Evolutionary conservation across 2,888 invertebrate genomes (phyloP), one percentile per base, ranked within the genome.

Genomic region (Macrosiphum euphorbiae): DNA sequence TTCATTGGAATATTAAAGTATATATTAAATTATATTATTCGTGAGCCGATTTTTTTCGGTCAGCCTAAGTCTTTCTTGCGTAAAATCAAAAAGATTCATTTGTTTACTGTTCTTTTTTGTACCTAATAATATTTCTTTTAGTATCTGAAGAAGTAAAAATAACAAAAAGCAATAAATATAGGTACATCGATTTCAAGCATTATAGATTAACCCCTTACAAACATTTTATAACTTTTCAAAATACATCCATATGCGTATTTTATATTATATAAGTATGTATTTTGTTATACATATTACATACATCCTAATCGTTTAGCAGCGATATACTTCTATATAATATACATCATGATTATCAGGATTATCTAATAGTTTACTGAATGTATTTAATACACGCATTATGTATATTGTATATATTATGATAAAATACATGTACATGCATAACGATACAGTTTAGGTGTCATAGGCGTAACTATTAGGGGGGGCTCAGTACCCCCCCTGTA

Each of bases 241-340:
- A 28, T 61, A 10, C 10, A 28, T 61, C 3, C 61, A 13, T 67
- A 61, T n/a, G 4, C n/a, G 13, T 67, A 3, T 67, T n/a, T 67
- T n/a, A 67, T 67, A 67, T 67, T 67, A 67, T n/a, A 67, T 67
- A n/a, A 67, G 67, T n/a, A 67, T 67, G 13, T 67, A 67, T n/a
- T 61, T 61, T 61, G 28, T 61, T n/a, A 13, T 67, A 67, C 16
- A 50, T 13, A 13, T 11, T 50, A 11, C 61, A n/a, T 67, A 67
- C 67, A 67, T 67, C 13, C 13, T 28, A 67, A 67, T n/a, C 67
- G 26, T n/a, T 4, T n/a, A n/a, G 61, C 28, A 28, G n/a, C 26
- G 13, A 67, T 67, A 67, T n/a, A 67, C n/a, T n/a, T n/a, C 26
- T n/a, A n/a, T n/a, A 67, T 13, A 67, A 67, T 13, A 67, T 13